Evolutionary conservation across 1,140 invertebrate genomes (phyloP), one percentile per base, ranked within the genome.

Genomic region (Dendrolimus punctatus): DNA sequence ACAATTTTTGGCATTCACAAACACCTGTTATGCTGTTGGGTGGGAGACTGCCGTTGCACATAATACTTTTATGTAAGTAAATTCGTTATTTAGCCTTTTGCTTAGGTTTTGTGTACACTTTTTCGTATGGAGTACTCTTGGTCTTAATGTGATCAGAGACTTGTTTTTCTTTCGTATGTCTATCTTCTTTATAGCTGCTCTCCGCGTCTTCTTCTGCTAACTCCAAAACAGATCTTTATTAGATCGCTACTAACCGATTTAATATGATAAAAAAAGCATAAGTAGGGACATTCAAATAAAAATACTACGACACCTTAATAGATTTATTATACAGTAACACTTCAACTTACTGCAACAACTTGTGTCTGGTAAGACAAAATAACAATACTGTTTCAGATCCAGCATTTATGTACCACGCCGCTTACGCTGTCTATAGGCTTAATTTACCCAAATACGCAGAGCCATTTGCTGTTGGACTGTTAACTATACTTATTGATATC

Each of bases 1-100:
- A 95, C 72, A 94, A 93, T 74, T 95, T 94, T 73, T 95, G 93
- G 93, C 93, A 95, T 78, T 92, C 92, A 6, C 92, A 93, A 80
- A 91, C 92, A 1, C 91, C 92, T 4, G 77, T 94, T 6, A 91
- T 93, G 58, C 88, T 95, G 23, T 75, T 94, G 6, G 92, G 92
- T 10, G 76, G 88, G 39, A 79, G 93, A 50, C 71, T 94, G 37
- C 93, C 93, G 4, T 64, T 94, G 0, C 91, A 94, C 62, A 93
- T 95, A 46, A 87, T 93, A 8, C 79, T 93, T 36, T 64, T 94
- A 8, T 95, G 93, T 94, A 89, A 90, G 92, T 90, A 73, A 38
- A 6, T 10, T 45, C 10, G 45, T 38, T 38, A 40, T 46, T 46
- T 46, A 6, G 0, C 6, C 9, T 10, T 6, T 46, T 46, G 23